These are phyloP conservation scores for Meda fulgida DNA, from an alignment of 2,797 vertebrate genomes.

Conservation along the genomic window DNA sequence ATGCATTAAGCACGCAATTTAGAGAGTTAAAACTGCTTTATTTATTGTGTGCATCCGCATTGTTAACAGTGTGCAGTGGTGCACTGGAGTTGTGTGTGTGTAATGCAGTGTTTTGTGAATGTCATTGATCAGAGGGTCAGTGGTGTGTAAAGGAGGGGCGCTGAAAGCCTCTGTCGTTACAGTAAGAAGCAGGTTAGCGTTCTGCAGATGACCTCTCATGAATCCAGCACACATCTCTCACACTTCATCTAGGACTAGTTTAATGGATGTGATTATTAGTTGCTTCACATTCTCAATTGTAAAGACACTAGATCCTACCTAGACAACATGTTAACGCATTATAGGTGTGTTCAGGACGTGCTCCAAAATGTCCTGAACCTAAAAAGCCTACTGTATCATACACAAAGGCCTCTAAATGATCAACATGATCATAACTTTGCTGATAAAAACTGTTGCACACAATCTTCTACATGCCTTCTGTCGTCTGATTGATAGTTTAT, in stretches of 20 bases:
- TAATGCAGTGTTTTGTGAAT: conserved; percentile 10
- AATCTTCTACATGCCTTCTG: neutral
- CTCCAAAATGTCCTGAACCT: neutral
- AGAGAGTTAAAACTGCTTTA: neutral
- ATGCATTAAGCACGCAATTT: neutral
- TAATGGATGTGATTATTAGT: neutral
- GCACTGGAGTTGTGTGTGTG: neutral
- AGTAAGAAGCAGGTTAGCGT: conserved; percentile 3
- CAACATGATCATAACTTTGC: neutral
- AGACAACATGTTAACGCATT: neutral
- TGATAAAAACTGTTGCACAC: neutral
- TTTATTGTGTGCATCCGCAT: neutral
- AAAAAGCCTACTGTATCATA: neutral
- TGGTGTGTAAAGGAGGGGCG: neutral
- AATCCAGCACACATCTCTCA: neutral
- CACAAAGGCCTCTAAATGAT: neutral
- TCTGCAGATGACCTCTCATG: conserved; percentile 7
- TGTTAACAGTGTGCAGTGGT: conserved; percentile 1
- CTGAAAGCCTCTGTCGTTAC: neutral
- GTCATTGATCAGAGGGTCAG: conserved; percentile 31
- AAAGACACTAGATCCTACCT: neutral
- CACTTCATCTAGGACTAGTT: neutral
- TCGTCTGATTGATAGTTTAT: neutral
- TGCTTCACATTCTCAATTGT: neutral
- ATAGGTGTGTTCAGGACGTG: neutral